phyloP scores from a whole-genome alignment of 2,113 vertebrate genomes.

The Regulus satrapa region DNA sequence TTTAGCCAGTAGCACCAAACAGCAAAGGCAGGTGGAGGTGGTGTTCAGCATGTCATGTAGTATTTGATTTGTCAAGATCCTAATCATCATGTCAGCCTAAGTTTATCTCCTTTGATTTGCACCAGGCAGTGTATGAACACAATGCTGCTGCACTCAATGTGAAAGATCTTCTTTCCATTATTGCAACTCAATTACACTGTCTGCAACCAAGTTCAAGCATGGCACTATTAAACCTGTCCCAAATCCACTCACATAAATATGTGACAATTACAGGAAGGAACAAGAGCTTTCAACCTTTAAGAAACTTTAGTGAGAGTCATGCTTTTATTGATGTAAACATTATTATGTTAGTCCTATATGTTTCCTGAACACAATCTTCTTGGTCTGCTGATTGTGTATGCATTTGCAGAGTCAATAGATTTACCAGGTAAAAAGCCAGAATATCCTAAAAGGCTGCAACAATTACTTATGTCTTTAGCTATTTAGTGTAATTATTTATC shows the following conservation, averaged over 20 bases:
- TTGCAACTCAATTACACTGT: not conserved
- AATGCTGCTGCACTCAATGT: not conserved
- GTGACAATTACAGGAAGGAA: not conserved
- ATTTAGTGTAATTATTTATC: not conserved
- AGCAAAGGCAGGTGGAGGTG: not conserved
- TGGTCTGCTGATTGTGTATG: not conserved
- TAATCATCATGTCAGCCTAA: not conserved
- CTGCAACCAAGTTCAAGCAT: not conserved
- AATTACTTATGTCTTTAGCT: not conserved
- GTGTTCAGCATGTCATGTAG: not conserved
- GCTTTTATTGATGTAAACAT: not conserved
- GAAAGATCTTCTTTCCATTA: not conserved
- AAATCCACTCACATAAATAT: not conserved
- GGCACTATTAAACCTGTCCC: not conserved
- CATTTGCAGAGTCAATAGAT: not conserved
- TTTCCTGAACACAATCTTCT: not conserved
- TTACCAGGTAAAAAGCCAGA: not conserved
- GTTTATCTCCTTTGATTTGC: not conserved
- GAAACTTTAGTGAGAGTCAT: not conserved
- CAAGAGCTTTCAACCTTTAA: not conserved
- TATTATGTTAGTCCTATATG: fast-evolving
- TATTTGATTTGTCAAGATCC: not conserved
- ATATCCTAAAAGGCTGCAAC: not conserved
- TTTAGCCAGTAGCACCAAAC: not conserved
- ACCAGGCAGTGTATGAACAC: not conserved